Percentiles rank a stretch among this genome's conserved stretches.
Evolutionary conservation across 2,888 invertebrate genomes (phyloP).

Genomic region (Spilosoma lubricipeda): DNA sequence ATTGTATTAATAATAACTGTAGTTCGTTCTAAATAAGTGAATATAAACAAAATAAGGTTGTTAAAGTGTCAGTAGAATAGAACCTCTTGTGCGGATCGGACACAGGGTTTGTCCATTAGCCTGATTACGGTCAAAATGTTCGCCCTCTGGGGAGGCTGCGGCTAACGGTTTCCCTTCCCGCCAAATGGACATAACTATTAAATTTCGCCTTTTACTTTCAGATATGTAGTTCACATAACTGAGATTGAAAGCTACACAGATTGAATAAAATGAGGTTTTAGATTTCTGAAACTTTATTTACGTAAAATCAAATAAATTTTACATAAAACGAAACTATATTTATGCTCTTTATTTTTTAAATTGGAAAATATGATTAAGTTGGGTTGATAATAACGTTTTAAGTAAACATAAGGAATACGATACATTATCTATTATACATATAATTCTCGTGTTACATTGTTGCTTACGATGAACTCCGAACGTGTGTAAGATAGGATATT

Average conservation of each 20-base stretch:
- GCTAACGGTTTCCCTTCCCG: slow-evolving; percentile 65
- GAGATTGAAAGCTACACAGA: slow-evolving; percentile 29
- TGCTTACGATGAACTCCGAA: no score
- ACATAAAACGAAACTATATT: background rate
- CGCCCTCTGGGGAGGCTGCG: slow-evolving; percentile 69
- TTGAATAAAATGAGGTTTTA: background rate
- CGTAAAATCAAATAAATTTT: background rate
- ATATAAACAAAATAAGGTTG: slow-evolving; percentile 73
- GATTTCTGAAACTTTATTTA: background rate
- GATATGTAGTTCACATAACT: slow-evolving; percentile 30
- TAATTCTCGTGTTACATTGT: no score
- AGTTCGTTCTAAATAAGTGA: slow-evolving; percentile 64
- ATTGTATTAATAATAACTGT: slow-evolving; percentile 46
- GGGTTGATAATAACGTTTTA: no score
- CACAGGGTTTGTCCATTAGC: slow-evolving; percentile 81
- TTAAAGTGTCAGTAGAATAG: slow-evolving; percentile 74
- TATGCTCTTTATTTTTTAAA: background rate
- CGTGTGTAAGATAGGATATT: no score
- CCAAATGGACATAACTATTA: slow-evolving; percentile 55
- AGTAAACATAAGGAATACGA: no score
- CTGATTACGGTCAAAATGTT: slow-evolving; percentile 83
- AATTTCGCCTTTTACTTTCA: slow-evolving; percentile 41
- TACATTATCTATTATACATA: no score
- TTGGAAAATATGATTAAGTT: no score
- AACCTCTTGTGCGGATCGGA: slow-evolving; percentile 72